Evolutionary conservation across 2,113 vertebrate genomes (phyloP).

Genomic region (Phoxinus phoxinus): DNA sequence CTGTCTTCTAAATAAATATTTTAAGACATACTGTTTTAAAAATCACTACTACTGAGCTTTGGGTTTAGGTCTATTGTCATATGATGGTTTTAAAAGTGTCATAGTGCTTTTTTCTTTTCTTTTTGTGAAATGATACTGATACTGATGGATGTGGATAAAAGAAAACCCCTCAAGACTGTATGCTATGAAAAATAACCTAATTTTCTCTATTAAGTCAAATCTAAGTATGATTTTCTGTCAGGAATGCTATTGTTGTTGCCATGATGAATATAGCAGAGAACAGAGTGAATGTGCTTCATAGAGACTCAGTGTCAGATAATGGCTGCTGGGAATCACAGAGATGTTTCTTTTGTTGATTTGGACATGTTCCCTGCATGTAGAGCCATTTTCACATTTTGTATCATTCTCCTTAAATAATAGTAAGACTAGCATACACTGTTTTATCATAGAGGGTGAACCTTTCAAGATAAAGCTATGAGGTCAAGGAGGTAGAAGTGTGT

Average conservation of each 20-base stretch:
- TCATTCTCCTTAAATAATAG: background rate
- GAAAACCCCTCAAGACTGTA: background rate
- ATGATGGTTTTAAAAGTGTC: background rate
- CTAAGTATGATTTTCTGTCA: background rate
- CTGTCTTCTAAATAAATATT: background rate
- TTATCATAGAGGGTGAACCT: background rate
- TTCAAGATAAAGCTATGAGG: background rate
- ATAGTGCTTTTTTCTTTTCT: background rate
- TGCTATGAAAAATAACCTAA: conserved; percentile 3
- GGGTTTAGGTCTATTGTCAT: conserved; percentile 19
- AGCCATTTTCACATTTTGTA: background rate
- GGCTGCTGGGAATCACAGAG: conserved; percentile 18
- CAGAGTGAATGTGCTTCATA: conserved; percentile 13
- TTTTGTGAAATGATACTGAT: background rate
- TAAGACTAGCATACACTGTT: conserved; percentile 6
- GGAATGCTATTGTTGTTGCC: conserved; percentile 21
- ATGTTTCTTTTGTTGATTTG: conserved; percentile 37
- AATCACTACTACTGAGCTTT: background rate
- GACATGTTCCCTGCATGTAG: background rate
- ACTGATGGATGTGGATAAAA: background rate
- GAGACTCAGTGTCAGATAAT: conserved; percentile 20
- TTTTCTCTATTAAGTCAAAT: conserved; percentile 1
- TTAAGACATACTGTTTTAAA: background rate
- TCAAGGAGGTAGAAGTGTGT: background rate
- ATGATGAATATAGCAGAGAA: conserved; percentile 35